phyloP scores from a whole-genome alignment of 2,888 invertebrate species.

The Melanostoma mellinum region DNA sequence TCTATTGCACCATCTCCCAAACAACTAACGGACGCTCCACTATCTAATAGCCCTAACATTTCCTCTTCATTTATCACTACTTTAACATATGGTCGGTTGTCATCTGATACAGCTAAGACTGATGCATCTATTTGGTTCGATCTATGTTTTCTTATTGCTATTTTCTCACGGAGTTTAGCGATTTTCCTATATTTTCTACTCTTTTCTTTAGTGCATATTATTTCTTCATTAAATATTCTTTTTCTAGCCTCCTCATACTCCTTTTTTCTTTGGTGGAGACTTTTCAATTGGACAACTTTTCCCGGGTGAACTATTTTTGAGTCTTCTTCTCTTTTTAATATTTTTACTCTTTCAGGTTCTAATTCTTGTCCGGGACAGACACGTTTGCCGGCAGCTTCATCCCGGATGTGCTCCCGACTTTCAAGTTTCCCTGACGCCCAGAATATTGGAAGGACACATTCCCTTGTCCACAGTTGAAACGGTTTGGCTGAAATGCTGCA shows the following conservation, averaged over 20 bases:
- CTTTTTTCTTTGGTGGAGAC: background rate
- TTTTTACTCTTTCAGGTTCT: background rate
- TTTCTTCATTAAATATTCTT: conserved; percentile 2
- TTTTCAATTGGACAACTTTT: background rate
- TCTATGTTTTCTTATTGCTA: background rate
- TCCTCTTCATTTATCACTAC: background rate
- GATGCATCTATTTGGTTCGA: background rate
- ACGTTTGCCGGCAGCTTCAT: background rate
- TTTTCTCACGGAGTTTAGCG: background rate
- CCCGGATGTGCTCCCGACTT: conserved; percentile 3
- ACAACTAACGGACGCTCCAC: conserved; percentile 3
- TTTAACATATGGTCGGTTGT: background rate
- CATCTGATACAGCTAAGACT: background rate
- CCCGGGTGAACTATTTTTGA: too few relatives aligned
- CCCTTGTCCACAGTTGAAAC: conserved; percentile 6
- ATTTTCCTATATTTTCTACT: background rate
- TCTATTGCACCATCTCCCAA: background rate
- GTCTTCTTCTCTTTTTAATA: background rate
- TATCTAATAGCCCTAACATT: background rate
- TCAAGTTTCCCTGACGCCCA: conserved; percentile 8
- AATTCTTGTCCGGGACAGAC: background rate
- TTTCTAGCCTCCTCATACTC: background rate
- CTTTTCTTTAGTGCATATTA: background rate
- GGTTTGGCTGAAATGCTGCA: background rate
- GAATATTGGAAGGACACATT: background rate